A percentile compares a stretch with the other conserved stretches of the same genome.
Conservation (phyloP, 1,140 invertebrate genomes). For the Penaeus japonicus region DNA sequence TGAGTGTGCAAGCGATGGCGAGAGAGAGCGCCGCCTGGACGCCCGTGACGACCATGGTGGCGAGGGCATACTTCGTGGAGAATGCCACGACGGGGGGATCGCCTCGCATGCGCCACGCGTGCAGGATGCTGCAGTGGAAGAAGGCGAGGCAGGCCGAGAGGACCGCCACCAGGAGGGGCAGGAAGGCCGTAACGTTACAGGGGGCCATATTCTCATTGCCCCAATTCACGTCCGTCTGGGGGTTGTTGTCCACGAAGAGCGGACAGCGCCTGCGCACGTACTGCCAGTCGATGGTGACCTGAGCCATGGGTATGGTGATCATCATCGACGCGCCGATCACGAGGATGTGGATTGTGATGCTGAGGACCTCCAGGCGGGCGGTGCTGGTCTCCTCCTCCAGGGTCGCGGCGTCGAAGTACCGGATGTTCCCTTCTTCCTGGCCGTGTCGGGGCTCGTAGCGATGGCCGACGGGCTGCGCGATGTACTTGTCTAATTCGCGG, state of each 20-base stretch:
- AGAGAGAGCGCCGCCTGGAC: background rate
- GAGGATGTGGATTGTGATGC: background rate
- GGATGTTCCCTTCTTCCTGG: too few species aligned
- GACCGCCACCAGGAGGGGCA: slow-evolving; percentile 3
- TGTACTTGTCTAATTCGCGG: too few species aligned
- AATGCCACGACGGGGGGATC: background rate
- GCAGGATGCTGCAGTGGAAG: background rate
- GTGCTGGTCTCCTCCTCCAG: background rate
- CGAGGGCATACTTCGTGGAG: background rate
- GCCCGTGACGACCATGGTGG: background rate
- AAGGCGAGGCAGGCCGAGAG: background rate
- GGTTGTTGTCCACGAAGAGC: slow-evolving; percentile 11
- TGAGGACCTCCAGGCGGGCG: background rate
- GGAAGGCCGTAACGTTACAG: slow-evolving; percentile 17
- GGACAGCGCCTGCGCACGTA: background rate
- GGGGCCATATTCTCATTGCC: slow-evolving; percentile 3
- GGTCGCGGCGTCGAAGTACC: too few species aligned
- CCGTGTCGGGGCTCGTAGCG: too few species aligned
- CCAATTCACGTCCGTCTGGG: background rate
- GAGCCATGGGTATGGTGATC: background rate
- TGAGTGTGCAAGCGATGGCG: background rate
- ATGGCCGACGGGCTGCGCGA: too few species aligned
- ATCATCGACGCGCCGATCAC: background rate
- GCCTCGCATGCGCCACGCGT: background rate
- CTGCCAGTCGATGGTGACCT: background rate